Evolutionary conservation across 2,888 invertebrate genomes (phyloP), one percentile per base, ranked within the genome.

Genomic region (Clostera curtula): DNA sequence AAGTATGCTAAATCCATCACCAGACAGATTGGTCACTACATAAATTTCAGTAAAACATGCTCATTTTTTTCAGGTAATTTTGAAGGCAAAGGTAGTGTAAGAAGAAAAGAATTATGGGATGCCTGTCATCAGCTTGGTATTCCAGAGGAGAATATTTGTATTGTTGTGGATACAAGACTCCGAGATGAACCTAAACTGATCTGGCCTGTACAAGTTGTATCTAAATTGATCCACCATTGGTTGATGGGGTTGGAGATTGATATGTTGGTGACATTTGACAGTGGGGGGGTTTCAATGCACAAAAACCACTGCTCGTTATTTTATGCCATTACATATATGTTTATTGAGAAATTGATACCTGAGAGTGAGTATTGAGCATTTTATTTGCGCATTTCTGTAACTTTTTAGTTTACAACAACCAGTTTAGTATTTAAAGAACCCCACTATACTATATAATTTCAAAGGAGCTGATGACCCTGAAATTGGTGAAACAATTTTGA

Each of bases 211-310:
- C 64, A 71, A 0, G 70, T 83, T 3, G 52, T 82, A 31, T 74
- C 83, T n/a, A 79, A 80, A 31, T 42, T 83, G 24, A 61, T 83
- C 32, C 67, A 72, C 14, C 76, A 77, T 38, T 87, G 91, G 32
- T 74, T 95, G 18, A 91, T 93, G 67, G 84, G 87, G 31, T 85
- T 93, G 51, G 89, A 89, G 52, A 91, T 95, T 56, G 91, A 94
- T 58, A 92, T 93, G 2, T 84, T 98, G 27, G 88, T 98, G 28
- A 96, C 98, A 8, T 99, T 99, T 84, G 99, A 99, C 76, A 89
- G 91, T 56, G 87, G 91, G 61, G 99, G 98, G 25, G 91, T 99
- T 4, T 97, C 97, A 48, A 90, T 92, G 4, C 98, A 99, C 79
- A 85, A 88, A 12, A 99, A 99, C 82, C 99, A 99, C 67, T 89